Evolutionary conservation across 2,888 invertebrate genomes (phyloP).

Genomic region (Chaetogeoica ovagalla): DNA sequence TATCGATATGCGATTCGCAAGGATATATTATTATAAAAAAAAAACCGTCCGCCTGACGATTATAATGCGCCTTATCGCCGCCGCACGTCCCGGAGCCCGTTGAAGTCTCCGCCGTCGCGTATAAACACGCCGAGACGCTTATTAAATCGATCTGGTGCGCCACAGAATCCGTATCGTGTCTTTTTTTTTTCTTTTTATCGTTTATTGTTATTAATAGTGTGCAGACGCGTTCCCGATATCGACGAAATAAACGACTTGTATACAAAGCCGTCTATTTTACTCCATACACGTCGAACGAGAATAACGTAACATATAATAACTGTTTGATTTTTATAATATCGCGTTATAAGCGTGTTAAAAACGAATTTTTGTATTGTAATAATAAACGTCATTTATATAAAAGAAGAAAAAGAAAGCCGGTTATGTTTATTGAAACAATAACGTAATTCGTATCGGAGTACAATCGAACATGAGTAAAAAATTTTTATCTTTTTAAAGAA

Average conservation of each 20-base stretch:
- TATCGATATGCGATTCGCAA: slow-evolving; percentile 2
- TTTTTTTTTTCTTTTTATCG: neutral
- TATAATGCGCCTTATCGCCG: slow-evolving; percentile 13
- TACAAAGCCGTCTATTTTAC: neutral
- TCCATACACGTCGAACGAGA: neutral
- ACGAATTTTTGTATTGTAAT: no score
- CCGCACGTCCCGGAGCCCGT: slow-evolving; percentile 14
- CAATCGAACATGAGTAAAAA: no score
- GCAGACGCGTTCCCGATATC: neutral
- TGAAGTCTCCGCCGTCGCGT: slow-evolving; percentile 31
- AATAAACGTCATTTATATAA: no score
- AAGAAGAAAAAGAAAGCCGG: no score
- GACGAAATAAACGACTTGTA: slow-evolving; percentile 1
- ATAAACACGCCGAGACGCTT: slow-evolving; percentile 5
- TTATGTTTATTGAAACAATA: no score
- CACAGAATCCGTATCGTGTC: neutral
- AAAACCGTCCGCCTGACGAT: neutral
- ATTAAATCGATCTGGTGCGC: slow-evolving; percentile 16
- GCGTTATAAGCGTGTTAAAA: no score
- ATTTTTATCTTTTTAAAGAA: no score
- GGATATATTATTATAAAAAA: no score
- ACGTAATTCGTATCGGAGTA: no score
- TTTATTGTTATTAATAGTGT: slow-evolving; percentile 39
- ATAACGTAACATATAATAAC: no score
- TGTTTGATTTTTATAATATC: no score